Evolutionary conservation across 1,140 invertebrate species (phyloP), one percentile per base, ranked within the genome.

Genomic region (Tribolium castaneum): DNA sequence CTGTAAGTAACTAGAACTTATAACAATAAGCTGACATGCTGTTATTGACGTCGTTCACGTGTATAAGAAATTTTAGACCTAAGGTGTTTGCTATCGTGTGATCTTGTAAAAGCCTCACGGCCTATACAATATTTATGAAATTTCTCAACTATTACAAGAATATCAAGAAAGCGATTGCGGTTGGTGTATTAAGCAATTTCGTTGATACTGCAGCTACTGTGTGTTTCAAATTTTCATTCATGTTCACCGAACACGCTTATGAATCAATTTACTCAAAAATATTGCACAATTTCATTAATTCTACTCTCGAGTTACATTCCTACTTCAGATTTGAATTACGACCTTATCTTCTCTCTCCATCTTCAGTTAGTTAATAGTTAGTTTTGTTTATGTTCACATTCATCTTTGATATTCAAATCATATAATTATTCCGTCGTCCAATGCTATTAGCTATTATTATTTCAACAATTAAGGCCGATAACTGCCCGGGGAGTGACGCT

Each of bases 391-490:
- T 66, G 30, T 66, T 35, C 59, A 66, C 30, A 35, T 66, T 66
- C 14, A 66, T 66, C 59, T 66, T 59, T 35, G 59, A 35, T 66
- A 66, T 66, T 66, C 59, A 66, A 66, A 66, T 66, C 59, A 13
- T 66, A 66, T 66, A 66, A 66, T 66, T 66, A 66, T 66, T 66
- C 59, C 30, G 30, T 66, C 59, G 59, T 66, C 30, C 19, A 66
- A 30, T 66, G 59, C 59, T 35, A 66, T 66, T 35, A 66, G 30
- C 59, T 66, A 66, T 66, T 66, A 66, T 35, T 35, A 35, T 66
- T 66, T 66, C 30, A 35, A 66, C 59, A 66, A 66, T 66, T 66
- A 66, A 66, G 59, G 59, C 59, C 59, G 30, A 66, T 66, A 35
- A 66, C 25, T 12, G 59, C 59, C 59, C 12, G 25, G 13, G 59